Percentiles rank a stretch among this genome's conserved stretches.
These are phyloP conservation scores for Phenacoccus solenopsis DNA, from an alignment of 1,140 invertebrate genomes.

Conservation along the genomic window DNA sequence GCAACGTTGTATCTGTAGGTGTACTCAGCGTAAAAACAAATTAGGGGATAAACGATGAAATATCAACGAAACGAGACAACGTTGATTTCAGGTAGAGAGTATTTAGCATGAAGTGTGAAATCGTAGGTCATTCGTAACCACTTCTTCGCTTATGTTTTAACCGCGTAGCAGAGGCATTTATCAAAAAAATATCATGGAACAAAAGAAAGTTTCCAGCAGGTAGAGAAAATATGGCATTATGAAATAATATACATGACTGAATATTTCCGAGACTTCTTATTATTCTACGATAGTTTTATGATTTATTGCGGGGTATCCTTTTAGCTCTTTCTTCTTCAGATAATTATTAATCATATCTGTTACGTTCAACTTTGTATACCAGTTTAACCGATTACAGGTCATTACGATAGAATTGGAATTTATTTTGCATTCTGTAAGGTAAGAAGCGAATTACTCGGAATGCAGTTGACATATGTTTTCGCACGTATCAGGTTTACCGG, in stretches of 20 bases:
- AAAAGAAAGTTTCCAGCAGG: constrained; percentile 7
- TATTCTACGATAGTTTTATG: constrained; percentile 11
- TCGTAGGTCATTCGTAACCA: constrained; percentile 8
- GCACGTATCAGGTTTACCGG: too few relatives aligned
- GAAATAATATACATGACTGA: constrained; percentile 6
- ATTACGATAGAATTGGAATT: too few relatives aligned
- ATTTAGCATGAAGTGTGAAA: constrained; percentile 12
- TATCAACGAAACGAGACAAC: not conserved
- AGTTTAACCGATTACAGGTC: constrained; percentile 7
- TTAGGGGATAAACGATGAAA: not conserved
- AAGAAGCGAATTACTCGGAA: not conserved
- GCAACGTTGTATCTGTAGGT: too few relatives aligned
- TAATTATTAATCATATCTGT: constrained; percentile 9
- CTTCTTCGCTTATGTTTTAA: constrained; percentile 1
- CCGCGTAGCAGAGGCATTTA: not conserved
- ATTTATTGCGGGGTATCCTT: constrained; percentile 9
- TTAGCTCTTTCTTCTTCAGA: constrained; percentile 5
- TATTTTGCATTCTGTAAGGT: too few relatives aligned
- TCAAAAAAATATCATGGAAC: constrained; percentile 2
- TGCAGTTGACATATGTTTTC: too few relatives aligned
- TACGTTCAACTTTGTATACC: not conserved
- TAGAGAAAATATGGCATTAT: not conserved
- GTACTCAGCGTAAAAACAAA: not conserved
- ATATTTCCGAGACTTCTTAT: constrained; percentile 10
- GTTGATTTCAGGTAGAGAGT: too few relatives aligned